phyloP scores from a whole-genome alignment of 2,113 vertebrate species.

The Mungos mungo region DNA sequence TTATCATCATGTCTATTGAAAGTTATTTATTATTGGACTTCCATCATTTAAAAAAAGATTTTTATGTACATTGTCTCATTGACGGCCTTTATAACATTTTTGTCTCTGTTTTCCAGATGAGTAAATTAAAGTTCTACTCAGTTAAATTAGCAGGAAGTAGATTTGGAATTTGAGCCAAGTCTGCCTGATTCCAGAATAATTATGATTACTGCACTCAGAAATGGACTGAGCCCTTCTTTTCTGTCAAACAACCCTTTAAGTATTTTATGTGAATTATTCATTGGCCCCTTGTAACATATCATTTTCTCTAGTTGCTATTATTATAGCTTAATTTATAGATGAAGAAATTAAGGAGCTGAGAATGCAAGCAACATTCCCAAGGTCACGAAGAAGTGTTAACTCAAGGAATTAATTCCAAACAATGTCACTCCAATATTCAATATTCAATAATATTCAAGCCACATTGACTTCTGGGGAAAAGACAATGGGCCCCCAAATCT shows the following conservation, averaged over 20 bases:
- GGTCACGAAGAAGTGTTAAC: not conserved
- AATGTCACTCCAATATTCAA: not conserved
- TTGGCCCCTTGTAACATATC: not conserved
- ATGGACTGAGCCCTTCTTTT: not conserved
- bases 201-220: not conserved
- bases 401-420: not conserved
- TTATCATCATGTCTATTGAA: not conserved
- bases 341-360: not conserved
- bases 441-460: not conserved
- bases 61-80: not conserved
- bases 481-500: rapidly evolving
- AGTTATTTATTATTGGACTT: not conserved
- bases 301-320: not conserved
- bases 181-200: not conserved
- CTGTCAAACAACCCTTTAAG: not conserved
- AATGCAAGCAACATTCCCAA: not conserved
- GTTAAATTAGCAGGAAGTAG: not conserved
- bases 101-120: not conserved
- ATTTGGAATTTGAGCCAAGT: not conserved
- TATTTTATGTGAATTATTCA: not conserved
- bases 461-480: not conserved
- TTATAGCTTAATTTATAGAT: not conserved
- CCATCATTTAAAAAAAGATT: not conserved
- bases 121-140: not conserved
- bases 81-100: not conserved